phyloP scores from a whole-genome alignment of 2,113 vertebrate genomes.

The Strigops habroptila region DNA sequence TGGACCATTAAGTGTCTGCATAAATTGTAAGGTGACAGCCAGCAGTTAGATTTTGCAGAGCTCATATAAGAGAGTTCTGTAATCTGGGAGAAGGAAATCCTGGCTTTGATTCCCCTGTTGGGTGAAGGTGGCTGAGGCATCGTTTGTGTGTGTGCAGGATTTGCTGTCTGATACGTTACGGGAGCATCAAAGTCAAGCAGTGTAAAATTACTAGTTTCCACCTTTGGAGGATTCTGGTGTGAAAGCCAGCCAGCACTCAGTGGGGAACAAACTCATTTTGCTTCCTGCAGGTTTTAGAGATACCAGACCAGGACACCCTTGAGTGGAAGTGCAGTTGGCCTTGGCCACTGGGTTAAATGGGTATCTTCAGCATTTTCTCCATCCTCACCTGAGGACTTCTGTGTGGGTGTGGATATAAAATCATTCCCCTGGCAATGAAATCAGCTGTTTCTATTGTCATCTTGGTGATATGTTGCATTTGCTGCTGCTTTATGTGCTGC shows the following conservation, averaged over 20 bases:
- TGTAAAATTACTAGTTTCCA: slow-evolving; percentile 27
- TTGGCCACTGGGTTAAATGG: neutral
- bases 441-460: neutral
- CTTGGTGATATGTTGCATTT: neutral
- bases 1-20: neutral
- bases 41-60: slow-evolving; percentile 2
- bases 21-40: neutral
- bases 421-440: neutral
- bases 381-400: neutral
- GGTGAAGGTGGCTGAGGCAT: neutral
- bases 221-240: neutral
- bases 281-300: neutral
- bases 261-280: slow-evolving; percentile 1
- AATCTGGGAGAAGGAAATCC: neutral
- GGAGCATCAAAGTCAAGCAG: slow-evolving; percentile 26
- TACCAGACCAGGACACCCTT: neutral
- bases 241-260: neutral
- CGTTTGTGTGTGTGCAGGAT: neutral
- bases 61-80: neutral
- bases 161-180: neutral
- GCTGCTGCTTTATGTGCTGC: neutral
- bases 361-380: neutral
- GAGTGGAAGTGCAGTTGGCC: neutral
- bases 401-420: neutral
- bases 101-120: neutral